These are phyloP conservation scores for Calyptomena viridis DNA, from an alignment of 2,113 vertebrate genomes.

Conservation along the genomic window DNA sequence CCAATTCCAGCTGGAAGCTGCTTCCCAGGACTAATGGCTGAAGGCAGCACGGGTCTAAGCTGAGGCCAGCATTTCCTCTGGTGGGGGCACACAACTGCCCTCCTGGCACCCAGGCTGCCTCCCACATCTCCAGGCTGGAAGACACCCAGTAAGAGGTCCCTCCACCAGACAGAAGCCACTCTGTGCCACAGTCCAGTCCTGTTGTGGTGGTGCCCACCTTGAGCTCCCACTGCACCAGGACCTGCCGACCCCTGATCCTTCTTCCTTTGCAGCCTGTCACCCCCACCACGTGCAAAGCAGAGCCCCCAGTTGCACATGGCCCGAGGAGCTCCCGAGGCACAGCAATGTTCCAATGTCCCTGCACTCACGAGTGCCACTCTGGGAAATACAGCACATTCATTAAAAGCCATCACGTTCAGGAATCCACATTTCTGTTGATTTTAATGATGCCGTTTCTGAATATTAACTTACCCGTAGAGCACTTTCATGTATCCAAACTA, in stretches of 20 bases:
- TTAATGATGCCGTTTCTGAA: neutral
- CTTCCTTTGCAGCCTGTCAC: neutral
- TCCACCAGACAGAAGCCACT: neutral
- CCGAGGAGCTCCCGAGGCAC: neutral
- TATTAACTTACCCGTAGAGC: neutral
- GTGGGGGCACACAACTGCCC: rapidly evolving
- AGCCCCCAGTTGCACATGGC: rapidly evolving
- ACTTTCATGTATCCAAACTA: neutral
- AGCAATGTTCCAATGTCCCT: neutral
- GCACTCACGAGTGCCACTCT: neutral
- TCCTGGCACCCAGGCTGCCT: rapidly evolving
- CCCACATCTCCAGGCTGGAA: neutral
- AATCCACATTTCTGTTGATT: neutral
- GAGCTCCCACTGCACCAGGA: neutral
- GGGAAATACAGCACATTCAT: neutral
- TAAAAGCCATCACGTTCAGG: neutral
- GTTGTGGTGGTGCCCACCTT: rapidly evolving
- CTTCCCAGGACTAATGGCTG: neutral
- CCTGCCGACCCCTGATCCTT: neutral
- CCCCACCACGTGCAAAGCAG: neutral
- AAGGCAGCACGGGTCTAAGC: neutral
- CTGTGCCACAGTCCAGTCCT: neutral
- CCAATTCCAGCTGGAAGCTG: neutral
- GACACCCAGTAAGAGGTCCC: neutral
- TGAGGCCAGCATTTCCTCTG: neutral